Base-by-base conservation (phyloP, 2,113 vertebrate species). In the Oreocharis arfaki region DNA sequence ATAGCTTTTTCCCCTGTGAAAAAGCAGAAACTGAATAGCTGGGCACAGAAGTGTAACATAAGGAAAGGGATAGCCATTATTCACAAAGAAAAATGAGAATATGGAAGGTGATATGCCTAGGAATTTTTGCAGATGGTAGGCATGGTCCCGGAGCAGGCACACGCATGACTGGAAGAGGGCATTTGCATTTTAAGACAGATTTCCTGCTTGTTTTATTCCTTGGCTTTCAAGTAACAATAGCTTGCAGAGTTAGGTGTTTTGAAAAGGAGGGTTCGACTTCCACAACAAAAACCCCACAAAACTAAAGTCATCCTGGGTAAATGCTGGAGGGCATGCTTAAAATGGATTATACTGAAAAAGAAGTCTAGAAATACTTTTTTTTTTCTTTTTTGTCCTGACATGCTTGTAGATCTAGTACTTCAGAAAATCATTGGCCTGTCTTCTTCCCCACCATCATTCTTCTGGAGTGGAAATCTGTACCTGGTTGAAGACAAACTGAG, bases 61-160 rank as follows among this genome's bases (percentile, higher is more conserved):
- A 94, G 80, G 68, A 95, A 93, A 94, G 32, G 2, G 22, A 32
- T 55, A 75, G 84, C 80, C 91, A 89, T 95, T 84, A 92, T 86
- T 96, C 80, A 89, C 44, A 44, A 91, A 92, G 76, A 87, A 95
- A 96, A 89, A 89, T 81, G 84, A 94, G 86, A 81, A 56, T 78
- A 32, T 75, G 56, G 84, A 78, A 92, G 39, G 44, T 94, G 69
- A 80, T 91, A 16, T 60, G 60, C 55, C 59, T 73, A 70, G 30
- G 39, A 88, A 39, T 79, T 95, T 95, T 90, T 92, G 61, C 69
- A 84, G 69, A 87, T 47, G 39, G 24, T 79, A 16, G 35, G 30
- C 64, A 68, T 50, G 73, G 52, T 94, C 80, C 64, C 90, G 89
- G 74, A 52, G 78, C 74, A 91, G 77, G 41, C 49, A 79, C 9